Conservation (phyloP, 1,140 invertebrate genomes). For the Trinorchestia longiramus region DNA sequence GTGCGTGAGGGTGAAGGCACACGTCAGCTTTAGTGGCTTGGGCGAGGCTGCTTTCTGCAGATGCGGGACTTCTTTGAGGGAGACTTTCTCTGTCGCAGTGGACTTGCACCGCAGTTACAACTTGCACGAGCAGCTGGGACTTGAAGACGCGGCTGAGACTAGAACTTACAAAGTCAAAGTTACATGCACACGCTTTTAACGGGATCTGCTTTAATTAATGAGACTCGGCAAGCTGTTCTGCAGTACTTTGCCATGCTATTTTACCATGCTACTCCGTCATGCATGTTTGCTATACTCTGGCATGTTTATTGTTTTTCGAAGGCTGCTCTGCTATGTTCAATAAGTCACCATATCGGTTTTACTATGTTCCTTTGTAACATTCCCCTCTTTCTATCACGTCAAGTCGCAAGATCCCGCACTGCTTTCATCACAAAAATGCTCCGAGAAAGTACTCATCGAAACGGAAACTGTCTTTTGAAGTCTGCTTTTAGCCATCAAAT, state of each 20-base stretch:
- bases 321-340: not conserved
- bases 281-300: not conserved
- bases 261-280: not conserved
- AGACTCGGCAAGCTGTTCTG: no score
- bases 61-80: not conserved
- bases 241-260: not conserved
- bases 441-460: not conserved
- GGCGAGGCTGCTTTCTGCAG: not conserved
- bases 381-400: not conserved
- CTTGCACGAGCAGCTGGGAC: not conserved
- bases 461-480: not conserved
- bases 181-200: no score
- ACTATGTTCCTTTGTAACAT: not conserved
- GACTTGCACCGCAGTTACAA: not conserved
- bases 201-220: no score
- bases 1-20: not conserved
- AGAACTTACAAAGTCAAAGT: not conserved
- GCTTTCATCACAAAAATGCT: not conserved
- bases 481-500: not conserved
- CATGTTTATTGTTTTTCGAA: not conserved
- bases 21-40: not conserved
- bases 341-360: not conserved
- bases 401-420: not conserved
- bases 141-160: not conserved
- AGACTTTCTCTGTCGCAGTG: not conserved